These are phyloP conservation scores for Hylyphantes graminicola DNA, from an alignment of 1,140 invertebrate genomes.

Conservation along the genomic window DNA sequence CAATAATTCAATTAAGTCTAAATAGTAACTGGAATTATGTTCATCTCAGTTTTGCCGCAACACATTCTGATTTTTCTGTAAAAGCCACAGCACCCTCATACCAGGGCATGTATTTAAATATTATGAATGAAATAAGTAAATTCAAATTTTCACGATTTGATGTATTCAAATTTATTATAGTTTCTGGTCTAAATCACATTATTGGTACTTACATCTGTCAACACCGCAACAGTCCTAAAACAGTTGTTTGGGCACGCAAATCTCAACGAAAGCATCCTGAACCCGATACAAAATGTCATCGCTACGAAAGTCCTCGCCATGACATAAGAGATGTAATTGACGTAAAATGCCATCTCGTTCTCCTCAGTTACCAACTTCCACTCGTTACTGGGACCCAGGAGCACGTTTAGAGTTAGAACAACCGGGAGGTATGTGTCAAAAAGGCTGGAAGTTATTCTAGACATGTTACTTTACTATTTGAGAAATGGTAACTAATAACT, in stretches of 20 bases:
- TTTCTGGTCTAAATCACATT: too few species aligned
- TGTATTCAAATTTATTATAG: too few species aligned
- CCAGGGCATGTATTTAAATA: too few species aligned
- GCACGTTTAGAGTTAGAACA: not conserved
- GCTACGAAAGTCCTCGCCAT: constrained; percentile 1
- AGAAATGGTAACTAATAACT: not conserved
- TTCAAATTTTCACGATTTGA: too few species aligned
- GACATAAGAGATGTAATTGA: constrained; percentile 24
- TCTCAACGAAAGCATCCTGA: not conserved
- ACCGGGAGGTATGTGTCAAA: not conserved
- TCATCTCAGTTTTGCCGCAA: too few species aligned
- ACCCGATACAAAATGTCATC: constrained; percentile 16
- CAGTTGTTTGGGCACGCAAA: not conserved
- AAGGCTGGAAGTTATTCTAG: not conserved
- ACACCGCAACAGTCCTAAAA: not conserved
- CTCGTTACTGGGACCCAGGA: constrained; percentile 4
- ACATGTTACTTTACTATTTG: not conserved
- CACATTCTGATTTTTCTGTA: too few species aligned
- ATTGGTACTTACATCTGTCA: constrained; percentile 15
- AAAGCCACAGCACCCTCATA: too few species aligned
- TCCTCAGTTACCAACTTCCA: constrained; percentile 22
- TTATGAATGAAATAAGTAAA: too few species aligned
- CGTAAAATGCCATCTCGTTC: not conserved
- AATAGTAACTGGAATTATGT: too few species aligned
- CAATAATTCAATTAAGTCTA: too few species aligned